These are phyloP conservation scores for Pardalotus punctatus DNA, from an alignment of 2,113 vertebrate genomes.

Conservation along the genomic window DNA sequence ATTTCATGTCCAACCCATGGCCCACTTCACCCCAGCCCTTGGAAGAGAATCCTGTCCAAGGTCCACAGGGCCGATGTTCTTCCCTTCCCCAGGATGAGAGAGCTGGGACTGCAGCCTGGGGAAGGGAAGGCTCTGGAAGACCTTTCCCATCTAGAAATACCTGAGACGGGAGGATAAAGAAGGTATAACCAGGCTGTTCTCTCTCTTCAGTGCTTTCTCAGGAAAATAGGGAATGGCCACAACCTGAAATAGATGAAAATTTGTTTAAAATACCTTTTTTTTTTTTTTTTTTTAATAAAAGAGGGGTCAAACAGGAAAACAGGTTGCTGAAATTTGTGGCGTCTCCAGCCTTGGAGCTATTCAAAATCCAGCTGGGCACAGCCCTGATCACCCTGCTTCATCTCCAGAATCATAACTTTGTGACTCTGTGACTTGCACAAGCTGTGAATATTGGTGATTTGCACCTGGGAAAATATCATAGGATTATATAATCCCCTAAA, in stretches of 20 bases:
- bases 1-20: background rate
- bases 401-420: background rate
- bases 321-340: background rate
- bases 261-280: background rate
- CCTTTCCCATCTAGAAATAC: background rate
- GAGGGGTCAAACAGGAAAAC: accelerated
- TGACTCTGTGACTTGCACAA: background rate
- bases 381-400: background rate
- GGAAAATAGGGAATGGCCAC: background rate
- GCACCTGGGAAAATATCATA: background rate
- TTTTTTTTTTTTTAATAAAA: background rate
- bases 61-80: background rate
- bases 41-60: background rate
- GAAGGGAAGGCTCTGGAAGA: background rate
- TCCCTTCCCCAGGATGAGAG: background rate
- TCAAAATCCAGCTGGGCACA: background rate
- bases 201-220: background rate
- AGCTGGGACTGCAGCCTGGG: background rate
- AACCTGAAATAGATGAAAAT: background rate
- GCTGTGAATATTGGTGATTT: background rate
- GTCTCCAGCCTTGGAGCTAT: background rate
- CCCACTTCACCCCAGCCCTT: background rate
- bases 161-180: background rate
- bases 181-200: background rate
- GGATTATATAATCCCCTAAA: background rate